Percentiles rank a stretch among this genome's conserved stretches.
These are phyloP conservation scores for Eueremaeus valkanovi DNA, from an alignment of 2,888 invertebrate species.

Conservation along the genomic window DNA sequence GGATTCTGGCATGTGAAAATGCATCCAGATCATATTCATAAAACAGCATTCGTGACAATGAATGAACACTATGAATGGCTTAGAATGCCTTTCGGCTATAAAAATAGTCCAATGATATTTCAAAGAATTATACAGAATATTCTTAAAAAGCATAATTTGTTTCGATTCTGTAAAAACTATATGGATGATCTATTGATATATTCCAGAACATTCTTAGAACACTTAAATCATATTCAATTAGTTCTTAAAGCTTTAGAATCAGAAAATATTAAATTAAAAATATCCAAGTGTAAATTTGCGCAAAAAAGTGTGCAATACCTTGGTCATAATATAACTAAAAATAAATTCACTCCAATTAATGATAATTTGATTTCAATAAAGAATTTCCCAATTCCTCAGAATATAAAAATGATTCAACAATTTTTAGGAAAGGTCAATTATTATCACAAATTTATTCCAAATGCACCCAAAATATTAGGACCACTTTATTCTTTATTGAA, in stretches of 20 bases:
- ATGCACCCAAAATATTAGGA: background rate
- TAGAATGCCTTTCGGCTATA: conserved; percentile 27
- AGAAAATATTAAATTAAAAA: conserved; percentile 45
- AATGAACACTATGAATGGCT: conserved; percentile 36
- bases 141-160: conserved; percentile 25
- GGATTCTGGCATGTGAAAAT: conserved; percentile 26
- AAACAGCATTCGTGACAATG: conserved; percentile 33
- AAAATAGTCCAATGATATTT: conserved; percentile 33
- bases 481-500: conserved; percentile 23
- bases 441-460: conserved; percentile 45
- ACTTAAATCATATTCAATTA: conserved; percentile 39
- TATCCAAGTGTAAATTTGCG: conserved; percentile 39
- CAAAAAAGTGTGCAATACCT: conserved; percentile 39
- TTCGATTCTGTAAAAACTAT: conserved; percentile 43
- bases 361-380: conserved; percentile 37
- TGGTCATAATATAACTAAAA: conserved; percentile 38
- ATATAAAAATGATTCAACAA: conserved; percentile 31
- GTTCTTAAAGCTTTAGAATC: conserved; percentile 42
- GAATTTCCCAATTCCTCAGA: conserved; percentile 42
- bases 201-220: conserved; percentile 43
- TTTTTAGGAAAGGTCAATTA: conserved; percentile 44
- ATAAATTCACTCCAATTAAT: conserved; percentile 24
- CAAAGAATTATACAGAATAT: conserved; percentile 28
- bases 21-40: background rate
- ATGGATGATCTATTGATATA: conserved; percentile 49